phyloP scores from a whole-genome alignment of 2,797 vertebrate genomes.

The Acanthornis magna region DNA sequence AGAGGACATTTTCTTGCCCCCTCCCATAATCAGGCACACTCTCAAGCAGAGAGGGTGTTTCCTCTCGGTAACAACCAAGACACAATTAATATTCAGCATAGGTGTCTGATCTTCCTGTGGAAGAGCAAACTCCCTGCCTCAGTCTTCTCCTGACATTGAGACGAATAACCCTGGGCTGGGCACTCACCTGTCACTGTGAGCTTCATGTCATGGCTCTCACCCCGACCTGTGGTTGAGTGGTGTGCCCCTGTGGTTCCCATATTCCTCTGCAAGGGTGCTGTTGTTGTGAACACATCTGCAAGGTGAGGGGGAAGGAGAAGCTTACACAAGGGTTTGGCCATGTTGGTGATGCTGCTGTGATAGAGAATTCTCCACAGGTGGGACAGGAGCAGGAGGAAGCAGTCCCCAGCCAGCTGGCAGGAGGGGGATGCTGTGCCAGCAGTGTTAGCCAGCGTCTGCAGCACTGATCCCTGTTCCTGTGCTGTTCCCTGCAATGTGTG shows the following conservation, averaged over 20 bases:
- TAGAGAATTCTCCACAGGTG: not conserved
- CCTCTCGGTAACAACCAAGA: not conserved
- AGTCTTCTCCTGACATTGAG: accelerated
- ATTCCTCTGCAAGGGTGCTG: accelerated
- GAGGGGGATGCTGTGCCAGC: not conserved
- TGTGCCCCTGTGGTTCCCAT: not conserved
- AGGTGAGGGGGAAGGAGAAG: not conserved
- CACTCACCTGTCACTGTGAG: not conserved
- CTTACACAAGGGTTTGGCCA: not conserved
- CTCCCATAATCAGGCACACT: not conserved
- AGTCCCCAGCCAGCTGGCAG: not conserved
- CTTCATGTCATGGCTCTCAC: not conserved
- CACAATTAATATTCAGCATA: accelerated
- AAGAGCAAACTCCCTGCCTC: not conserved
- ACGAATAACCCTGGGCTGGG: too few species aligned
- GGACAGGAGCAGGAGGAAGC: not conserved
- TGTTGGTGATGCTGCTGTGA: not conserved
- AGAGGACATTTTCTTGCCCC: not conserved
- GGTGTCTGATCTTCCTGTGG: not conserved
- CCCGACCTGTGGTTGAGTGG: not conserved
- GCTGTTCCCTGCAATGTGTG: not conserved
- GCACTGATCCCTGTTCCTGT: not conserved
- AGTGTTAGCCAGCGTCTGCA: accelerated
- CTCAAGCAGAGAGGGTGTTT: not conserved
- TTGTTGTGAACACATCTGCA: not conserved